Base-by-base conservation (phyloP, 2,113 vertebrate genomes). In the Callospermophilus lateralis region DNA sequence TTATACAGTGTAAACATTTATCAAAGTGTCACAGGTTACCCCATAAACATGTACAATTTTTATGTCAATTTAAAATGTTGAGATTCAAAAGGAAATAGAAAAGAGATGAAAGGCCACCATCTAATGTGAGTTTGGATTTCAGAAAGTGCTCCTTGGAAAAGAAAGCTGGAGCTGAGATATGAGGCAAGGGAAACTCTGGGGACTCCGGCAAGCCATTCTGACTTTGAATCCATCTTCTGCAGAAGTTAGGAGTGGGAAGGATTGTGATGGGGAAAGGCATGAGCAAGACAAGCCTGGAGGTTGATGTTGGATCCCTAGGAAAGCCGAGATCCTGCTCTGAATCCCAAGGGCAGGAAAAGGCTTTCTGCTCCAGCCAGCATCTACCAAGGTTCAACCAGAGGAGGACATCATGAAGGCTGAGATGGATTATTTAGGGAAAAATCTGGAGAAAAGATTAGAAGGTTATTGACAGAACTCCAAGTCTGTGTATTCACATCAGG, bases 151-250 rank as follows among this genome's bases (percentile, higher is more conserved):
- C 28, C 34, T 24, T 16, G 37, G 45, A 72, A 70, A 37, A 26
- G 32, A 61, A 13, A 84, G 16, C 30, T 61, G 13, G 61, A 70
- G 22, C 26, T 85, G 68, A 58, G 45, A 45, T 8, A 61, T 17
- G 20, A 39, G 42, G 15, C 32, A 6, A 84, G 22, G 17, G 32
- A 65, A 22, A 53, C 37, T 78, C 93, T 45, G 37, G 28, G 37
- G 30, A n/a, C 8, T 1, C 79, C 6, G 24, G 10, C 15, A 81
- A 48, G 16, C 2, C 24, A 39, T 81, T 70, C 15, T 34, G 20
- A 79, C 6, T 67, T 12, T 51, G 45, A 96, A 90, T 68, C 45
- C 11, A 90, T 61, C 53, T 95, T 87, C 80, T 90, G 4, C n/a
- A 90, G 96, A 88, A n/a, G 19, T 63, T 77, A 68, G 20, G 90